These are phyloP conservation scores for Pyrrhia umbra DNA, from an alignment of 2,888 invertebrate genomes.

Conservation along the genomic window DNA sequence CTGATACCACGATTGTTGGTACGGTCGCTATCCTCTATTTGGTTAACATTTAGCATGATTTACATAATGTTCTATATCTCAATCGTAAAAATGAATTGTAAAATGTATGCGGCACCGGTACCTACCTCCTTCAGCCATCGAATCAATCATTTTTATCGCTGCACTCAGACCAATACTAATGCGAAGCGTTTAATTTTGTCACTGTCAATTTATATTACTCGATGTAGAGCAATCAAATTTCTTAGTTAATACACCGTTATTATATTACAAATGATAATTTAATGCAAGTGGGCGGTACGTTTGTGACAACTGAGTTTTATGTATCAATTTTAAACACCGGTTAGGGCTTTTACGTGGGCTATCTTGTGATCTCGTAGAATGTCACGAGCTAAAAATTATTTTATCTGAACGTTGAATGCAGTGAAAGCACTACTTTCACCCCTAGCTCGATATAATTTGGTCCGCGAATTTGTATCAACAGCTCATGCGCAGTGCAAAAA, in stretches of 20 bases:
- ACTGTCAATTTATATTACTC: constrained; percentile 45
- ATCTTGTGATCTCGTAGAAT: constrained; percentile 62
- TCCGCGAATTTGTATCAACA: constrained; percentile 83
- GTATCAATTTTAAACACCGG: constrained; percentile 51
- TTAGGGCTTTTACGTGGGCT: constrained; percentile 51
- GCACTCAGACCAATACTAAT: constrained; percentile 47
- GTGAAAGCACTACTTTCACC: constrained; percentile 87
- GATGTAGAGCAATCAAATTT: constrained; percentile 47
- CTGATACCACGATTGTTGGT: constrained; percentile 47
- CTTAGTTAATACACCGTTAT: constrained; percentile 40
- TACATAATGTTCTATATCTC: constrained; percentile 25
- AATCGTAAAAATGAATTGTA: constrained; percentile 8
- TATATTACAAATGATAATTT: constrained; percentile 51
- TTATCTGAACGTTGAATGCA: constrained; percentile 70
- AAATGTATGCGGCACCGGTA: background rate
- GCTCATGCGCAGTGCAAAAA: constrained; percentile 75
- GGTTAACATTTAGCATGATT: constrained; percentile 44
- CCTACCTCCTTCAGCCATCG: constrained; percentile 13
- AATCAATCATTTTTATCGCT: constrained; percentile 48
- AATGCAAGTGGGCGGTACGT: constrained; percentile 39
- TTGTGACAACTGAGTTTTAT: constrained; percentile 59
- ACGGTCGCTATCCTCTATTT: constrained; percentile 41
- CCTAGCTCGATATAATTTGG: constrained; percentile 75
- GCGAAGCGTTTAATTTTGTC: constrained; percentile 48
- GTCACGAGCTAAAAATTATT: constrained; percentile 65